Conservation (phyloP, 1,140 invertebrate genomes). For the Sycobia sp. region DNA sequence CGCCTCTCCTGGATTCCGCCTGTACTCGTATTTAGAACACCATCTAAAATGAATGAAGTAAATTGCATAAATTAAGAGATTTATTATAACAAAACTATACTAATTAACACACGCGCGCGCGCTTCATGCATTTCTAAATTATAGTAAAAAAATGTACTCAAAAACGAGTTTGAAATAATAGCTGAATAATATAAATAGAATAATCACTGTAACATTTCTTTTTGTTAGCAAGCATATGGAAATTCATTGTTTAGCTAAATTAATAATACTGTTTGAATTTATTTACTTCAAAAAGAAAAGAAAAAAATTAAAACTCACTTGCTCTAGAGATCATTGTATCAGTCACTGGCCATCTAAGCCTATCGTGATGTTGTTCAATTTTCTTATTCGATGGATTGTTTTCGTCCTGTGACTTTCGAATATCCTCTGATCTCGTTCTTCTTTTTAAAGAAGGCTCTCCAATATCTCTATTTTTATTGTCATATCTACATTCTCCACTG, state of each 20-base stretch:
- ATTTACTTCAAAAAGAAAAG: no score
- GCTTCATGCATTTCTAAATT: no score
- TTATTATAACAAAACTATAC: no score
- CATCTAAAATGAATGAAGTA: constrained; percentile 2
- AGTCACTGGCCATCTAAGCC: constrained; percentile 45
- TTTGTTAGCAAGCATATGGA: no score
- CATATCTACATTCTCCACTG: neutral
- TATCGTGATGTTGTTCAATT: constrained; percentile 39
- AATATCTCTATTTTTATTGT: constrained; percentile 2
- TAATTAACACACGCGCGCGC: no score
- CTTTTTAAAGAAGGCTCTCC: constrained; percentile 46
- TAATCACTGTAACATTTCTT: no score
- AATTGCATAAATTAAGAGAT: no score
- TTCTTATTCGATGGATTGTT: constrained; percentile 54
- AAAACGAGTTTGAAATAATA: no score
- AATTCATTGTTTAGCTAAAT: no score
- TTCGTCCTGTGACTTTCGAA: constrained; percentile 48
- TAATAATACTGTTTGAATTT: no score
- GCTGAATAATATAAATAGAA: no score
- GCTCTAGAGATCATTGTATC: constrained; percentile 34
- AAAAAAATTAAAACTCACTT: constrained; percentile 34
- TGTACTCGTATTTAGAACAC: constrained; percentile 15
- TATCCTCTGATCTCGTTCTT: constrained; percentile 54
- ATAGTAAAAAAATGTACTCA: no score
- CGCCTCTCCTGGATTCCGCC: constrained; percentile 41